Evolutionary conservation across 2,888 invertebrate genomes (phyloP).

Genomic region (Serripes groenlandicus): DNA sequence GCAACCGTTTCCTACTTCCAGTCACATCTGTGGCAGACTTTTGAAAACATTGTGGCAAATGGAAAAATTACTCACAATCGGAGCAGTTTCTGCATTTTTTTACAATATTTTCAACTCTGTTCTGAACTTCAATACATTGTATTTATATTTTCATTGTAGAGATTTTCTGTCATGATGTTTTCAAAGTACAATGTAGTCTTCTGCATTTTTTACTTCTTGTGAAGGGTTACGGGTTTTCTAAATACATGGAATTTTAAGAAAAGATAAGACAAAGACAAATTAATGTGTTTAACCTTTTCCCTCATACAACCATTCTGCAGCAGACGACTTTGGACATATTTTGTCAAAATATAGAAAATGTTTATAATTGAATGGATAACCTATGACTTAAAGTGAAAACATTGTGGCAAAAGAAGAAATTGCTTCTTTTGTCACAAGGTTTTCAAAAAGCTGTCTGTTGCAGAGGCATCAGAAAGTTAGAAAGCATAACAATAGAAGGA

Average conservation of each 20-base stretch:
- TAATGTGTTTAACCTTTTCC: background rate
- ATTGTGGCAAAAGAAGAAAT: background rate
- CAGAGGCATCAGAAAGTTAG: background rate
- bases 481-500: background rate
- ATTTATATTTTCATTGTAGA: too few relatives aligned
- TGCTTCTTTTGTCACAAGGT: background rate
- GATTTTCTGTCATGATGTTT: too few relatives aligned
- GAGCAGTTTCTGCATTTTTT: background rate
- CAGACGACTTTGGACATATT: background rate
- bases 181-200: too few relatives aligned
- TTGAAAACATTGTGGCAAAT: background rate
- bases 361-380: background rate
- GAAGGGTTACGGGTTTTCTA: too few relatives aligned
- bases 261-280: too few relatives aligned
- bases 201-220: too few relatives aligned
- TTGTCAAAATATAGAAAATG: background rate
- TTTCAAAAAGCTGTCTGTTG: background rate
- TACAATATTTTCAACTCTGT: background rate
- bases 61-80: background rate
- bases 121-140: too few relatives aligned
- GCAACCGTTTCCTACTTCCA: too few relatives aligned
- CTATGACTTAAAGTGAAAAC: background rate
- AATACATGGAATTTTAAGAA: too few relatives aligned
- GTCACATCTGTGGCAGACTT: background rate
- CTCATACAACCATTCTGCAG: background rate